Base-by-base conservation (phyloP, 2,888 invertebrate genomes). In the Oegoconia quadripuncta region DNA sequence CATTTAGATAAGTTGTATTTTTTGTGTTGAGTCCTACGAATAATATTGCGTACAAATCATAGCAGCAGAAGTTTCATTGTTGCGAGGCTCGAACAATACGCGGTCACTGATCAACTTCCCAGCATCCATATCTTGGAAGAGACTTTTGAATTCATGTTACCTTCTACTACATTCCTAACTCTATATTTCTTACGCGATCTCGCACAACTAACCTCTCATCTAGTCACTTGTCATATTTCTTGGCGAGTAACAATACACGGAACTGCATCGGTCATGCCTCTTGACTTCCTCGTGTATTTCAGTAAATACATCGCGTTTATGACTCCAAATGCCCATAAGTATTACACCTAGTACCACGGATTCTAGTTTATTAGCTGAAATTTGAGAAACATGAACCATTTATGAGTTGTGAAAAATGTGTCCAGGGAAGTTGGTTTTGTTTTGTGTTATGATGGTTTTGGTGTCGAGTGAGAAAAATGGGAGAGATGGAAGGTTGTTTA, bases 401-500 rank as follows among this genome's bases (percentile, higher is more conserved):
- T 25, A 25, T 9, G 25, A 17, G 5, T 5, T n/a, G 16, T 26
- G 27, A 7, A 30, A 18, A 20, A 35, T 35, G 27, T 18, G 23
- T n/a, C 9, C 23, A 1, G 53, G 41, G 41, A 58, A 37, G 41
- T 46, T 59, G 30, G 43, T 60, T 8, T 15, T 68, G 14, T 18
- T 65, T 37, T 59, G 38, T 48, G 52, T 55, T 34, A 41, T 56
- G 18, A 35, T 56, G 7, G 39, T 55, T 26, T 44, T 55, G 15
- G 69, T 63, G 30, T 48, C 46, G 2, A 42, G 68, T 58, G 66
- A 62, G 27, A 56, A 51, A 47, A 49, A 42, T 40, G 30, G 45
- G 41, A 56, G 38, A 20, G 44, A 74, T 34, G 57, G 81, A 2
- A 83, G 86, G 45, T 74, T 91, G 27, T 70, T 92, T 34, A 82